Evolutionary conservation across 2,113 vertebrate genomes (phyloP).

Genomic region (Pangasianodon hypophthalmus): DNA sequence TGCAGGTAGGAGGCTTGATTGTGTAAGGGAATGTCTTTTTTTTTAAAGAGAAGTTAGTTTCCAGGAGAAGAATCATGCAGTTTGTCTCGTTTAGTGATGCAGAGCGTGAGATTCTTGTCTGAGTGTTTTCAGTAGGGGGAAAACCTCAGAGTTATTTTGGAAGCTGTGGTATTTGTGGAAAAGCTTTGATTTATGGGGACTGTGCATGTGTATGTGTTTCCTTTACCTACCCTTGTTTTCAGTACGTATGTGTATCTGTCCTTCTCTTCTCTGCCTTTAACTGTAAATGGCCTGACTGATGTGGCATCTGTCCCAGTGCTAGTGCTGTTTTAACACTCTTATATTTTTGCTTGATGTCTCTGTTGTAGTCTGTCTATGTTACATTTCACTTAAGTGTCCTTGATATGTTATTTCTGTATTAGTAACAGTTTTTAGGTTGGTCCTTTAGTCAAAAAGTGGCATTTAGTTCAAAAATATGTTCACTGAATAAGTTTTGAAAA

Average conservation of each 20-base stretch:
- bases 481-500: not conserved
- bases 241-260: not conserved
- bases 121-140: not conserved
- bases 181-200: constrained; percentile 25
- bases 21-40: not conserved
- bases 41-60: not conserved
- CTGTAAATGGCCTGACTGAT: not conserved
- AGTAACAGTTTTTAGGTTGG: not conserved
- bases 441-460: too few species aligned
- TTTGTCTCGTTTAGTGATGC: not conserved
- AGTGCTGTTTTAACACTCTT: not conserved
- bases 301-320: not conserved
- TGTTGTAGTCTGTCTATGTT: not conserved
- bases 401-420: not conserved
- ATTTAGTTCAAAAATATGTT: not conserved
- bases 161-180: not conserved
- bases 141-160: not conserved
- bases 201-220: constrained; percentile 1
- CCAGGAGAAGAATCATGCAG: not conserved
- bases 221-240: not conserved
- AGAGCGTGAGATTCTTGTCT: not conserved
- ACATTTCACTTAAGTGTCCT: not conserved
- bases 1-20: not conserved
- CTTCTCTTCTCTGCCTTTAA: not conserved
- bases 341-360: not conserved